phyloP scores from a whole-genome alignment of 2,797 vertebrate species.

The Phrynocephalus forsythii region DNA sequence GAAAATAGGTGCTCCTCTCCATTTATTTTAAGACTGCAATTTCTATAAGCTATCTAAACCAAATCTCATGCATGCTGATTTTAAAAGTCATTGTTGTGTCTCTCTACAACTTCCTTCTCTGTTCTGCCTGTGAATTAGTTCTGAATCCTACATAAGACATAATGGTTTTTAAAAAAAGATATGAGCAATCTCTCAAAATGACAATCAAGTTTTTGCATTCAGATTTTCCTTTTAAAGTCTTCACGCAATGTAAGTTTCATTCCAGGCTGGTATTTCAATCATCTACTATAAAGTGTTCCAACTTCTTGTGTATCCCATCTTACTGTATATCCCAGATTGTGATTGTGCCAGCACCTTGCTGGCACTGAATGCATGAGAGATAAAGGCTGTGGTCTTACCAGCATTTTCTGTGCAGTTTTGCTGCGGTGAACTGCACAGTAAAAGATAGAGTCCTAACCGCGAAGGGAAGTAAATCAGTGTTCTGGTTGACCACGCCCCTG shows the following conservation, averaged over 20 bases:
- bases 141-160: neutral
- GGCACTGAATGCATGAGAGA: neutral
- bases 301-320: neutral
- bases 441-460: too few relatives aligned
- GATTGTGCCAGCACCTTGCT: neutral
- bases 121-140: slow-evolving; percentile 5
- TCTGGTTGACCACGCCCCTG: too few relatives aligned
- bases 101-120: neutral
- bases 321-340: neutral
- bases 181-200: neutral
- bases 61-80: neutral
- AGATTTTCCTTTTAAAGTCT: neutral
- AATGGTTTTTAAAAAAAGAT: neutral
- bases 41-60: neutral
- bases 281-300: neutral
- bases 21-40: neutral
- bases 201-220: neutral
- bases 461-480: too few relatives aligned
- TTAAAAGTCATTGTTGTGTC: neutral
- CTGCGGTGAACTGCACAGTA: too few relatives aligned
- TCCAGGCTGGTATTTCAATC: neutral
- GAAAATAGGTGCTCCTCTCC: neutral
- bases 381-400: neutral
- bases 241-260: neutral
- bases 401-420: too few relatives aligned